Evolutionary conservation across 2,113 vertebrate species (phyloP), one percentile per base, ranked within the genome.

Genomic region (Paramormyrops kingsleyae): DNA sequence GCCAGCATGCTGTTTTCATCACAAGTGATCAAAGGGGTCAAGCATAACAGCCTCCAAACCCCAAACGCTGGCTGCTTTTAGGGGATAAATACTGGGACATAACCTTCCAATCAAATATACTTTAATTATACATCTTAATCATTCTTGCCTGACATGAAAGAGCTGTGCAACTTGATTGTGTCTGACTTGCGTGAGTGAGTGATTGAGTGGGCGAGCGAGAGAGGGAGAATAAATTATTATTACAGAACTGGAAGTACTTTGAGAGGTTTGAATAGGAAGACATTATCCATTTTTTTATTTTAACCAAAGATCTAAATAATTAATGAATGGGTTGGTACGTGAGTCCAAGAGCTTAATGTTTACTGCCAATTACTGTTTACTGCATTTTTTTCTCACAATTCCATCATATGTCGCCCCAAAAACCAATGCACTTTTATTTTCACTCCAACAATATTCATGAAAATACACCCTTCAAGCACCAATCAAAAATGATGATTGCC

Each of bases 1-100:
- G 88, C 56, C 49, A 24, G 88, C 87, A 88, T 90, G 86, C 89
- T 90, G 80, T 89, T 90, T 70, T 88, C 89, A 35, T 92, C 90
- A 88, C n/a, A 42, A n/a, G 56, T 90, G 87, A 91, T 92, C 91
- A 92, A 92, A 92, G 87, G 24, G 70, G 83, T 84, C 83, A 24
- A 39, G 49, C 59, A 52, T 31, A 7, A 42, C 17, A 86, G 27
- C 84, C 24, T 52, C 49, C 31, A 4, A 46, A 19, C 52, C 50
- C 70, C 47, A 52, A 87, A 66, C 85, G 56, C 83, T 70, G 42
- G 27, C 50, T 66, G n/a, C 13, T 90, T 90, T 89, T 24, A 52
- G 66, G 83, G 35, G 53, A 88, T 91, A 89, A 53, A 89, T 52
- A 88, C 85, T 83, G 70, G 86, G 42, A 39, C 86, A 42, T 66